Percentiles rank a stretch among this genome's conserved stretches.
These are phyloP conservation scores for Carpatolechia fugitivella DNA, from an alignment of 2,888 invertebrate species.

Conservation along the genomic window DNA sequence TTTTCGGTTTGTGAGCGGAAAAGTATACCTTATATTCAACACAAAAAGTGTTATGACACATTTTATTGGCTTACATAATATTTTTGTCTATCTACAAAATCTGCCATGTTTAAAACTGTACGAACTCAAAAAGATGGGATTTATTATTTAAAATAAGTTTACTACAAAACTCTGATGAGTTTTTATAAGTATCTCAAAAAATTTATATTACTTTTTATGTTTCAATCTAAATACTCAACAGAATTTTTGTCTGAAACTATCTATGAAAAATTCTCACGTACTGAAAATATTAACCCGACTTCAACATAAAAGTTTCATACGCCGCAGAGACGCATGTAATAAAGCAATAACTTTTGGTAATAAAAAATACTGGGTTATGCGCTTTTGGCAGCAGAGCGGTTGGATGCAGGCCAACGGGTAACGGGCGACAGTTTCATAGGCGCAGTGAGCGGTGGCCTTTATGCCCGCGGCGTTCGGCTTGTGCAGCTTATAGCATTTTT, in stretches of 20 bases:
- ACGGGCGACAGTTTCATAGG: constrained; percentile 44
- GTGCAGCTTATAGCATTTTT: neutral
- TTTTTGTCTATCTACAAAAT: neutral
- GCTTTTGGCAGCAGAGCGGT: constrained; percentile 4
- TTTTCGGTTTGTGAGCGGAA: neutral
- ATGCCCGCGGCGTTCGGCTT: constrained; percentile 1
- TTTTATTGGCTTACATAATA: neutral
- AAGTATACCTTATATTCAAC: neutral
- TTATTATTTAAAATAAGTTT: no score
- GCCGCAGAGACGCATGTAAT: constrained; percentile 1
- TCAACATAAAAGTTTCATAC: constrained; percentile 1
- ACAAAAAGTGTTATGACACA: neutral
- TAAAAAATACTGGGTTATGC: constrained; percentile 9
- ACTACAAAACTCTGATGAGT: no score
- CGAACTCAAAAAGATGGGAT: no score
- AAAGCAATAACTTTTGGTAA: constrained; percentile 8
- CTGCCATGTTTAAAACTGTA: neutral
- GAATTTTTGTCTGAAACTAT: neutral
- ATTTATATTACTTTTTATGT: no score
- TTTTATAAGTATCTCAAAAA: no score
- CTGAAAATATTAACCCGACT: neutral
- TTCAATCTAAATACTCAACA: no score
- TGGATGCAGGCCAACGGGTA: neutral
- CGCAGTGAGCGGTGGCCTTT: constrained; percentile 46
- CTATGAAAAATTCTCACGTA: neutral